Percentiles rank a stretch among this genome's conserved stretches.
Conservation (phyloP, 1,140 invertebrate species). For the Papilio xuthus region DNA sequence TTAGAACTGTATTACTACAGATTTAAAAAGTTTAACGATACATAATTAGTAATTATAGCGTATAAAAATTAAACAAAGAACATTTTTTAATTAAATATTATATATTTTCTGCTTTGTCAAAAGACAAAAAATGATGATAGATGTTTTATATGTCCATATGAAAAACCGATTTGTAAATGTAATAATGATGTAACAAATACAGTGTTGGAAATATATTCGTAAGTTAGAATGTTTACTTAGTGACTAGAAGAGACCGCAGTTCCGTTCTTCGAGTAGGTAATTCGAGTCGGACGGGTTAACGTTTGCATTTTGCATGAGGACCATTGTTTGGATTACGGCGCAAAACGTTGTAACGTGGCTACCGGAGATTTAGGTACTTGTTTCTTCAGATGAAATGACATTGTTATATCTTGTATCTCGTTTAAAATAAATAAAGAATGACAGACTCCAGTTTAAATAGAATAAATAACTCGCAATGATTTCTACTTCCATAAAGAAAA, state of each 20-base stretch:
- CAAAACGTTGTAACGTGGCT: slow-evolving; percentile 43
- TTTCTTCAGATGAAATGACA: slow-evolving; percentile 18
- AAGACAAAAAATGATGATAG: not conserved
- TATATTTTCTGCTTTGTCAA: not conserved
- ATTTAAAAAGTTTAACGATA: no score
- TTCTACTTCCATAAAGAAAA: no score
- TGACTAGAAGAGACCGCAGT: slow-evolving; percentile 46
- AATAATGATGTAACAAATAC: slow-evolving; percentile 41
- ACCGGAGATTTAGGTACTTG: slow-evolving; percentile 29
- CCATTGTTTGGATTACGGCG: slow-evolving; percentile 50
- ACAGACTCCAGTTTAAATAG: not conserved
- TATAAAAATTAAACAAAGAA: no score
- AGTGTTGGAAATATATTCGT: slow-evolving; percentile 32
- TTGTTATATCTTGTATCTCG: not conserved
- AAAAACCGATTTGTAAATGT: no score
- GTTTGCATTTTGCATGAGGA: slow-evolving; percentile 62
- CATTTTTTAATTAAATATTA: not conserved
- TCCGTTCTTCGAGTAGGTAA: slow-evolving; percentile 42
- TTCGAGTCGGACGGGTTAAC: slow-evolving; percentile 41
- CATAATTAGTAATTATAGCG: no score
- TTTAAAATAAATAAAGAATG: not conserved
- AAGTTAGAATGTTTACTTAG: slow-evolving; percentile 44
- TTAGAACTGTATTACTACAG: not conserved
- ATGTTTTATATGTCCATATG: not conserved
- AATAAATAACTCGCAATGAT: no score